These are phyloP conservation scores for Platyrinchus mystaceus DNA, from an alignment of 2,797 vertebrate species.

Conservation along the genomic window DNA sequence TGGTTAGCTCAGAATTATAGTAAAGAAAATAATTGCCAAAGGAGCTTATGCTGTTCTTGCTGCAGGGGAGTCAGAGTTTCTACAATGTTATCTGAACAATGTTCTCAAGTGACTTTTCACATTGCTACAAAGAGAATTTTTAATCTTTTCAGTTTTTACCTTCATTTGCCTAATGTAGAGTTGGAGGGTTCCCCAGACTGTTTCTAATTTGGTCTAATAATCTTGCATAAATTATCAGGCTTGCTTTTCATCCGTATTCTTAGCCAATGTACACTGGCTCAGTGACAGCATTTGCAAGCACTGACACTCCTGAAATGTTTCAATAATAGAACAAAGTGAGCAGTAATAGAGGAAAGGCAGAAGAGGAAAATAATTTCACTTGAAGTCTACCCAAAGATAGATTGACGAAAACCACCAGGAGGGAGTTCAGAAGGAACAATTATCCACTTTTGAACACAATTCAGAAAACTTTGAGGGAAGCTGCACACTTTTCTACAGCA, in stretches of 20 bases:
- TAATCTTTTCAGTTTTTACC: neutral
- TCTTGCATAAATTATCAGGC: constrained; percentile 36
- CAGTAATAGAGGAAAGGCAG: neutral
- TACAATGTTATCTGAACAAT: neutral
- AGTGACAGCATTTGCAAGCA: neutral
- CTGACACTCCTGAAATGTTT: neutral
- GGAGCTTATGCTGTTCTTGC: neutral
- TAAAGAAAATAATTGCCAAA: neutral
- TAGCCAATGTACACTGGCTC: neutral
- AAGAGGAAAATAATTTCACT: constrained; percentile 4
- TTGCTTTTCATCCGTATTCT: constrained; percentile 8
- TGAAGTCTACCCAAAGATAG: neutral
- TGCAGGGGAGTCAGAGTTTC: neutral
- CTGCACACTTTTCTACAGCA: neutral
- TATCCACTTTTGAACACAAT: neutral
- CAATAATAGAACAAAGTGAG: constrained; percentile 41
- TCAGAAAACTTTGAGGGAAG: neutral
- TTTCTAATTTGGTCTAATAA: constrained; percentile 39
- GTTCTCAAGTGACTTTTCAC: neutral
- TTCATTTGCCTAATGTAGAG: constrained; percentile 7
- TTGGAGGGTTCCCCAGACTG: constrained; percentile 19
- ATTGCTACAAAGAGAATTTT: neutral
- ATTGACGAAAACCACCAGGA: neutral
- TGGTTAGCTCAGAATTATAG: neutral
- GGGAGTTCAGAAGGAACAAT: constrained; percentile 13